Percentiles rank a stretch among this genome's conserved stretches.
phyloP scores from a whole-genome alignment of 2,113 vertebrate species.

The Corythaixoides concolor region DNA sequence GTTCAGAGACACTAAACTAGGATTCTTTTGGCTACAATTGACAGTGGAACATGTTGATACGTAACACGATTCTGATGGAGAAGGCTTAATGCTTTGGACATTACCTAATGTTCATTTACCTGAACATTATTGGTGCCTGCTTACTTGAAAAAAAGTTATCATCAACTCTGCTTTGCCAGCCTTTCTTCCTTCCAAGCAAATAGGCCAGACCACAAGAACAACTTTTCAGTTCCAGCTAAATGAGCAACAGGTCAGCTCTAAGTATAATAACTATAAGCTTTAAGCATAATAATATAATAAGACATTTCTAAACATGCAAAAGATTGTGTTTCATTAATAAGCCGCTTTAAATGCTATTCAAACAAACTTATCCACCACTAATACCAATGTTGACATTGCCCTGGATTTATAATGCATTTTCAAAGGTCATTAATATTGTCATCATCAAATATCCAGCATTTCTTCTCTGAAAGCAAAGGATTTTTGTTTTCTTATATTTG shows the following conservation, averaged over 20 bases:
- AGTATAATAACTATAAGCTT: neutral
- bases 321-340: constrained; percentile 32
- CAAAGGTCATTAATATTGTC: constrained; percentile 23
- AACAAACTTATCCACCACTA: constrained; percentile 17
- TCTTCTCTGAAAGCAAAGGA: neutral
- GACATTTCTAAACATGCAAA: constrained; percentile 36
- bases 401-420: constrained; percentile 25
- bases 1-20: neutral
- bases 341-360: constrained; percentile 27
- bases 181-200: neutral
- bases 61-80: neutral
- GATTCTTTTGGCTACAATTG: neutral
- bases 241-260: neutral
- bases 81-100: neutral
- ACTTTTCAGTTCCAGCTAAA: neutral
- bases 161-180: neutral
- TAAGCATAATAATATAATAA: constrained; percentile 34
- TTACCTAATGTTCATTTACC: neutral
- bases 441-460: constrained; percentile 14
- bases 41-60: neutral
- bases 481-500: neutral
- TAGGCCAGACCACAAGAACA: neutral
- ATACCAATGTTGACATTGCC: neutral
- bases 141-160: neutral
- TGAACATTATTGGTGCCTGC: neutral